Evolutionary conservation across 92 coral and sea anemone species (phyloP).

Genomic region (Porites evermanni): DNA sequence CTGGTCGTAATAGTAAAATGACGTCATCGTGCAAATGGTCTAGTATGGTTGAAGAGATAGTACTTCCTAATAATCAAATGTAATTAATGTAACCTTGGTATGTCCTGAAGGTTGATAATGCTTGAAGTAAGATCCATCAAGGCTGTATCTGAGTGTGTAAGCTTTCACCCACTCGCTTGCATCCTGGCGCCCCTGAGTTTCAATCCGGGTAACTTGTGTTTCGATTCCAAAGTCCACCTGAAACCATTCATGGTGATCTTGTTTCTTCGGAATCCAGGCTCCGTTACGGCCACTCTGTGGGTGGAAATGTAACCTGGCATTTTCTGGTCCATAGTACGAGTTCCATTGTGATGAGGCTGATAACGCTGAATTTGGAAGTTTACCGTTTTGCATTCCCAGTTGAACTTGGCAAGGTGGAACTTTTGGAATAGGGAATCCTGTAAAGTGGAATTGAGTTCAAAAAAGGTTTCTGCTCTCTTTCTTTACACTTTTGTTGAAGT

Average conservation of each 20-base stretch:
- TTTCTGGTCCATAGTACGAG: constrained; percentile 11
- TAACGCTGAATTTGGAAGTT: constrained; percentile 25
- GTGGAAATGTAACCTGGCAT: constrained; percentile 29
- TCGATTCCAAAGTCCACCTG: constrained; percentile 56
- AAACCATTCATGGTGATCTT: constrained; percentile 43
- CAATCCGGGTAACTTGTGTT: constrained; percentile 49
- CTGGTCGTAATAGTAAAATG: no score
- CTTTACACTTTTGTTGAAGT: no score
- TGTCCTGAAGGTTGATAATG: constrained; percentile 45
- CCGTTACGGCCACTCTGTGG: constrained; percentile 13
- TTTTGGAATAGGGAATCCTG: constrained; percentile 20
- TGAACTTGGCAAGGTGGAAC: constrained; percentile 25
- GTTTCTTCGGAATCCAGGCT: constrained; percentile 33
- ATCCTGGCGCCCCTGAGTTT: constrained; percentile 52
- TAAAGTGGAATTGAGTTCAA: background rate
- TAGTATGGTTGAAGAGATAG: no score
- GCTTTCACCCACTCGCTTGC: constrained; percentile 41
- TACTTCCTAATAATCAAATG: no score
- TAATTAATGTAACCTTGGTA: constrained; percentile 36
- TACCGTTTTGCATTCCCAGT: constrained; percentile 51
- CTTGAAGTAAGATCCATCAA: constrained; percentile 26
- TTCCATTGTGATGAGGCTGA: constrained; percentile 25
- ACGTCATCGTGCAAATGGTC: no score
- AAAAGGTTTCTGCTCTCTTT: background rate
- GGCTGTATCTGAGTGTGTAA: constrained; percentile 43